Evolutionary conservation across 2,888 invertebrate species (phyloP).

Genomic region (Sceliomorpha sp.): DNA sequence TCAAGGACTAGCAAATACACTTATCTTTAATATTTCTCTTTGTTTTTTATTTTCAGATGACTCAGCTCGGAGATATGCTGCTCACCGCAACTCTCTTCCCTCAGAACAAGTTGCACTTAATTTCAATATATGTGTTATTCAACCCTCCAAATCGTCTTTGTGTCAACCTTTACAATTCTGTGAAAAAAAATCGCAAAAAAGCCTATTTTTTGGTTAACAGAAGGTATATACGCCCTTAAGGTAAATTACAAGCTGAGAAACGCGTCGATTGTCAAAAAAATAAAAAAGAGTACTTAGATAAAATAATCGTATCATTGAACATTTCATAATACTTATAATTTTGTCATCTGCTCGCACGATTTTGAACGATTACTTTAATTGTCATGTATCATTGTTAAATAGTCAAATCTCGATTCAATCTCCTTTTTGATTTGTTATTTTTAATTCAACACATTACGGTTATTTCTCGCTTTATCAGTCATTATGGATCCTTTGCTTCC

Average conservation of each 20-base stretch:
- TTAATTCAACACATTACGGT: conserved; percentile 7
- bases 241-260: conserved; percentile 1
- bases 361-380: conserved; percentile 21
- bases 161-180: too few species aligned
- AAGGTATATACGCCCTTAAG: too few species aligned
- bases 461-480: conserved; percentile 19
- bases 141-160: too few species aligned
- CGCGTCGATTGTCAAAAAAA: conserved; percentile 17
- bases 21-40: too few species aligned
- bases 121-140: too few species aligned
- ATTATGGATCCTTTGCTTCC: conserved; percentile 2
- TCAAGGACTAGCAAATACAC: too few species aligned
- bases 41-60: too few species aligned
- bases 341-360: conserved; percentile 15
- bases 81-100: too few species aligned
- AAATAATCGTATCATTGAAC: conserved; percentile 19
- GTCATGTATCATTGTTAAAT: conserved; percentile 7
- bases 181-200: too few species aligned
- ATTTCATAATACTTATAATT: conserved; percentile 11
- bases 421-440: conserved; percentile 9
- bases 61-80: too few species aligned
- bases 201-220: too few species aligned
- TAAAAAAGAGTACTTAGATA: conserved; percentile 21
- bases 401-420: neutral
- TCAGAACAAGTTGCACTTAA: too few species aligned